These are phyloP conservation scores for Pachypsylla venusta DNA, from an alignment of 1,140 invertebrate genomes.

Conservation along the genomic window DNA sequence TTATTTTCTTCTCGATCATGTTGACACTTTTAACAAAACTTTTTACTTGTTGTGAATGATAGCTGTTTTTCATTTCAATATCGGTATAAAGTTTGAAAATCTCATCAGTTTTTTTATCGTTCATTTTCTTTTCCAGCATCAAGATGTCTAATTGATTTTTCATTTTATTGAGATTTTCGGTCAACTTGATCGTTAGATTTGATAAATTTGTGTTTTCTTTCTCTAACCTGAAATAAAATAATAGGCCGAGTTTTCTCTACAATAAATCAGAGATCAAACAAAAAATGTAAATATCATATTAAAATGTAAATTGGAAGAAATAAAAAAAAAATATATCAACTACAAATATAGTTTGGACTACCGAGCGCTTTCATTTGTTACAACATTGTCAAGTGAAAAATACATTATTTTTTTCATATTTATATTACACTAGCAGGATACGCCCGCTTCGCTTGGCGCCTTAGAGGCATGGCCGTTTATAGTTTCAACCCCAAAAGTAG, in stretches of 20 bases:
- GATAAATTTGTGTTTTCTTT: not conserved
- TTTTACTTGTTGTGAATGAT: not conserved
- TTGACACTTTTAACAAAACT: constrained; percentile 4
- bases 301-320: not conserved
- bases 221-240: not conserved
- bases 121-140: not conserved
- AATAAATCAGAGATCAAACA: not conserved
- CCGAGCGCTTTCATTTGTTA: not conserved
- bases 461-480: too few species aligned
- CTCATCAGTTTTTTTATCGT: not conserved
- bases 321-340: not conserved
- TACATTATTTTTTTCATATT: too few species aligned
- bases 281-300: not conserved
- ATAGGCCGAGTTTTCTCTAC: not conserved
- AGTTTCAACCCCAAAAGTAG: too few species aligned
- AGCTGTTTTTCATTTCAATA: constrained; percentile 5
- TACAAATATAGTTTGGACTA: not conserved
- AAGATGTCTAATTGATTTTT: not conserved
- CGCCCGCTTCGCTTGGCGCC: too few species aligned
- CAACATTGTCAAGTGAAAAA: not conserved
- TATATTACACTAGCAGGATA: too few species aligned
- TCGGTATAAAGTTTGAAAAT: not conserved
- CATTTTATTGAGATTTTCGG: not conserved
- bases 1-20: not conserved
- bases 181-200: not conserved